Evolutionary conservation across 2,888 invertebrate genomes (phyloP).

Genomic region (Agrotis puta): DNA sequence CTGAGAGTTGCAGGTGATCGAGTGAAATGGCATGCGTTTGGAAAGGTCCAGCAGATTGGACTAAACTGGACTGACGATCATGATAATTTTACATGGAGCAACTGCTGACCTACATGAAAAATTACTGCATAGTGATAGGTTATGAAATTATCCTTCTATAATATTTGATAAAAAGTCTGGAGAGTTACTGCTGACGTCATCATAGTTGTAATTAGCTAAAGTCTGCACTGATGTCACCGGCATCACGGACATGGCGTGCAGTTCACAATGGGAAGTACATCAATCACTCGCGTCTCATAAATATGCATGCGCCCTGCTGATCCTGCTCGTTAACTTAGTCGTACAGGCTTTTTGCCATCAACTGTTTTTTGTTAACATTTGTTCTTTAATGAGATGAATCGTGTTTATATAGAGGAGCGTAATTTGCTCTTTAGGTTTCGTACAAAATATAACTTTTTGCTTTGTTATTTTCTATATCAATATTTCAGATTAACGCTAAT

Average conservation of each 20-base stretch:
- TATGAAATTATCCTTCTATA: too few relatives aligned
- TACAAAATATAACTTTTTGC: too few relatives aligned
- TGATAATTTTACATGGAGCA: too few relatives aligned
- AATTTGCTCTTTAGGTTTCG: neutral
- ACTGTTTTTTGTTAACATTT: slow-evolving; percentile 12
- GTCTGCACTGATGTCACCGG: slow-evolving; percentile 17
- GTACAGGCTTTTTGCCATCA: slow-evolving; percentile 16
- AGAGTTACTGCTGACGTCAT: neutral
- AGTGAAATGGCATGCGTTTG: too few relatives aligned
- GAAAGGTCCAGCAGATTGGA: too few relatives aligned
- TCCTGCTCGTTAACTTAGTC: slow-evolving; percentile 11
- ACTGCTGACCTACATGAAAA: too few relatives aligned
- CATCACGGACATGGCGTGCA: slow-evolving; percentile 25
- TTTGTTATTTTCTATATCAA: neutral
- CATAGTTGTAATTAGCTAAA: neutral
- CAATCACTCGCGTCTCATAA: slow-evolving; percentile 40
- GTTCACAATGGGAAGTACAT: slow-evolving; percentile 20
- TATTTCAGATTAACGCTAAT: neutral
- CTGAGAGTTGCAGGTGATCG: too few relatives aligned
- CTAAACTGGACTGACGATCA: too few relatives aligned
- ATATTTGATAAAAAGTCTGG: neutral
- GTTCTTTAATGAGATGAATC: neutral
- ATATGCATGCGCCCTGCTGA: slow-evolving; percentile 33
- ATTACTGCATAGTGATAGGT: too few relatives aligned
- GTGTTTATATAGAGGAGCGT: too few relatives aligned